Evolutionary conservation across 2,797 vertebrate species (phyloP).

Genomic region (Lithobates pipiens): DNA sequence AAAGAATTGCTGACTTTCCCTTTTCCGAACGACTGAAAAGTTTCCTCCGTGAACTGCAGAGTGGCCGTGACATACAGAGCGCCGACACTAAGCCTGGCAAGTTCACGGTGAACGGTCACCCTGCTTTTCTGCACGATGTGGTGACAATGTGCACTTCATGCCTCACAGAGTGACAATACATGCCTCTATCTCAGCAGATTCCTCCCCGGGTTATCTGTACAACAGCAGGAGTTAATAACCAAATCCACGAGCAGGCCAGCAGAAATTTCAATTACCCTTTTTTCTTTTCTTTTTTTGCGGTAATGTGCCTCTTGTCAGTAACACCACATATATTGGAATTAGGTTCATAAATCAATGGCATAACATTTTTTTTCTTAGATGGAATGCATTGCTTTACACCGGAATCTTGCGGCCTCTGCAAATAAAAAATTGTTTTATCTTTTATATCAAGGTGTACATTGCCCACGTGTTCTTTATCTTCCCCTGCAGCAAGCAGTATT

Average conservation of each 20-base stretch:
- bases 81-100: neutral
- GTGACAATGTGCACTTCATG: conserved; percentile 15
- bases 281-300: conserved; percentile 13
- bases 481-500: conserved; percentile 39
- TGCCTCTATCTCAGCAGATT: conserved; percentile 35
- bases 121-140: neutral
- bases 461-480: neutral
- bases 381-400: conserved; percentile 33
- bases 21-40: neutral
- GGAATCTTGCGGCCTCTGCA: conserved; percentile 34
- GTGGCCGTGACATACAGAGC: neutral
- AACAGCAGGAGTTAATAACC: conserved; percentile 49
- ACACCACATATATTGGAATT: conserved; percentile 61
- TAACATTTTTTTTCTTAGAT: conserved; percentile 27
- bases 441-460: conserved; percentile 23
- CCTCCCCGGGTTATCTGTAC: conserved; percentile 13
- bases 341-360: conserved; percentile 56
- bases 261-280: conserved; percentile 52
- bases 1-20: conserved; percentile 5
- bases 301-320: conserved; percentile 62
- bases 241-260: neutral
- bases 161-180: conserved; percentile 29
- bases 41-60: neutral
- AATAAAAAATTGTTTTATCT: conserved; percentile 53
- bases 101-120: neutral